These are phyloP conservation scores for Catharus ustulatus DNA, from an alignment of 2,797 vertebrate genomes.

Conservation along the genomic window DNA sequence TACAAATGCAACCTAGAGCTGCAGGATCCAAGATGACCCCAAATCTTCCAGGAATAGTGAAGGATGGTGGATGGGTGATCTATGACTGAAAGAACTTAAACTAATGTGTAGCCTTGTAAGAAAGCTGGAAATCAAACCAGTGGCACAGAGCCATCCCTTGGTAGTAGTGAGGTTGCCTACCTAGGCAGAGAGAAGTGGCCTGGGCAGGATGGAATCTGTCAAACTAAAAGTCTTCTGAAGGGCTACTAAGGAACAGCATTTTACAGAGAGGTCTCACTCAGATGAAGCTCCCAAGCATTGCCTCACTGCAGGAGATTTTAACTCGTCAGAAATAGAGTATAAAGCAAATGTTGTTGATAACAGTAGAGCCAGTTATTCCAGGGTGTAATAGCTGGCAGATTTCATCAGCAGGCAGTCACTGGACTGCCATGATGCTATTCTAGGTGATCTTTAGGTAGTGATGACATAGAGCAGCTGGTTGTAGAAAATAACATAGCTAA, in stretches of 20 bases:
- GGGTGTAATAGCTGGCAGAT: slow-evolving; percentile 33
- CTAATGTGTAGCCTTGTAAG: too few species aligned
- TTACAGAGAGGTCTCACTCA: background rate
- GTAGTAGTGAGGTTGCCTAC: background rate
- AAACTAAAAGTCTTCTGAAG: background rate
- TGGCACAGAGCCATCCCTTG: background rate
- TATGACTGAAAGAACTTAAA: background rate
- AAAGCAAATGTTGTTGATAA: slow-evolving; percentile 39
- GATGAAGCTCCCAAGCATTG: background rate
- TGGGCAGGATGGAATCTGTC: background rate
- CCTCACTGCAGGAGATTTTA: background rate
- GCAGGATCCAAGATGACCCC: background rate
- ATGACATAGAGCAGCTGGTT: slow-evolving; percentile 63
- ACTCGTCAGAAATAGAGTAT: slow-evolving; percentile 3
- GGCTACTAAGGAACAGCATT: background rate
- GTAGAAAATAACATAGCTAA: slow-evolving; percentile 64
- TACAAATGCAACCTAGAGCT: background rate
- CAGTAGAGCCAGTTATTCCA: slow-evolving; percentile 8
- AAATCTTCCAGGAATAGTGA: background rate
- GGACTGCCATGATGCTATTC: slow-evolving; percentile 43
- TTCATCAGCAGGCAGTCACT: slow-evolving; percentile 44
- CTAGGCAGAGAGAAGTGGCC: background rate
- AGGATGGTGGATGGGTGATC: background rate
- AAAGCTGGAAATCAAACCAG: background rate
- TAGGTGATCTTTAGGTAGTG: slow-evolving; percentile 56